A percentile compares a stretch with the other conserved stretches of the same genome.
phyloP scores from a whole-genome alignment of 2,797 vertebrate species.

The Spea hammondii region DNA sequence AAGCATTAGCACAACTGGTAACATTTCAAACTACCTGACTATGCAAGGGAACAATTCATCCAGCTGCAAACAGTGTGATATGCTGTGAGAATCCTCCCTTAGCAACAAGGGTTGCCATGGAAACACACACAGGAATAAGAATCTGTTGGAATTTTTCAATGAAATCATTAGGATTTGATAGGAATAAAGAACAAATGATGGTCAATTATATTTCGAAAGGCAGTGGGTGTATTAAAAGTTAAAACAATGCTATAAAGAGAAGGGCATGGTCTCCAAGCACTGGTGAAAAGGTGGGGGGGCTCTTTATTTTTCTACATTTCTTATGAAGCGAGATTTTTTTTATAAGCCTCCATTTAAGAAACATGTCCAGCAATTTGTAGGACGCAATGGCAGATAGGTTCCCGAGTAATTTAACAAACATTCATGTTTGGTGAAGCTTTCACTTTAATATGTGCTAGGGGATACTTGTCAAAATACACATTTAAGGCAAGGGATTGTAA shows the following conservation, averaged over 20 bases:
- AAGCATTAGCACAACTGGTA: conserved; percentile 31
- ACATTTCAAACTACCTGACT: conserved; percentile 41
- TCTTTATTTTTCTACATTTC: not conserved
- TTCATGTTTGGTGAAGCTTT: too few species aligned
- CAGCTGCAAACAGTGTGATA: conserved; percentile 59
- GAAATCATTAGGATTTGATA: conserved; percentile 48
- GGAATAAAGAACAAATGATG: conserved; percentile 46
- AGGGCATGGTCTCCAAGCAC: conserved; percentile 14
- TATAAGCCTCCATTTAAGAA: conserved; percentile 9
- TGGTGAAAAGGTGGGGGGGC: not conserved
- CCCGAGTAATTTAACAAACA: too few species aligned
- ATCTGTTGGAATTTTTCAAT: conserved; percentile 51
- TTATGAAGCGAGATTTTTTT: conserved; percentile 4
- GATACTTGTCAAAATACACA: too few species aligned
- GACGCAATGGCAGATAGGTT: not conserved
- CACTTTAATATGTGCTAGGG: too few species aligned
- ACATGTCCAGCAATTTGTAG: conserved; percentile 4
- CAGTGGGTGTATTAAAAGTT: conserved; percentile 41
- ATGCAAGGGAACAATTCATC: conserved; percentile 60
- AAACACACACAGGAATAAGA: conserved; percentile 60
- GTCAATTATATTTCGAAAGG: conserved; percentile 46
- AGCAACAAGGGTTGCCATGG: conserved; percentile 69
- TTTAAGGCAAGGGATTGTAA: too few species aligned
- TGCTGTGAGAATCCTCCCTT: conserved; percentile 62
- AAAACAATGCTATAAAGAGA: conserved; percentile 17